Percentiles rank a stretch among this genome's conserved stretches.
Evolutionary conservation across 2,888 invertebrate species (phyloP).

Genomic region (Eledona agricola): DNA sequence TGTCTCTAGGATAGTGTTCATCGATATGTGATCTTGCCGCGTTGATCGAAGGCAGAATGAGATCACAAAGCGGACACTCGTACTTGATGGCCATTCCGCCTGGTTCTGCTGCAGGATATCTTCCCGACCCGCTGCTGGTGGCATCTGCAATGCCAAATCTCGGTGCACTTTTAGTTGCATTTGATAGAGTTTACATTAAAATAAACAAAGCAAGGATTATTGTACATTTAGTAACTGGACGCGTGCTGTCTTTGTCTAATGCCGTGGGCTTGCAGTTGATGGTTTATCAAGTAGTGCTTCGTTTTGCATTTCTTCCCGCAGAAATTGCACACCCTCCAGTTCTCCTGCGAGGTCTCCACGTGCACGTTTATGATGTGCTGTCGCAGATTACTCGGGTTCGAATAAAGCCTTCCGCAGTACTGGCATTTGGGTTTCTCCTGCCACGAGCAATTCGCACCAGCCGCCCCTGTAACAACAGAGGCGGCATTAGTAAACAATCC

Average conservation of each 20-base stretch:
- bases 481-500: constrained; percentile 61
- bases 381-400: constrained; percentile 77
- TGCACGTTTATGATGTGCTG: constrained; percentile 82
- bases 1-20: constrained; percentile 85
- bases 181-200: constrained; percentile 30
- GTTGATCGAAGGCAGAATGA: constrained; percentile 72
- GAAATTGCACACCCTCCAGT: constrained; percentile 77
- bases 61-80: constrained; percentile 79
- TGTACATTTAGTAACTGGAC: constrained; percentile 9
- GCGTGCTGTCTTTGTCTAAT: constrained; percentile 71
- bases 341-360: constrained; percentile 74
- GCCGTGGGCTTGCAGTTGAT: constrained; percentile 78
- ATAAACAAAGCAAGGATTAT: constrained; percentile 17
- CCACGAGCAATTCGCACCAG: constrained; percentile 51
- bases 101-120: constrained; percentile 57
- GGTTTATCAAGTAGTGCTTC: constrained; percentile 79
- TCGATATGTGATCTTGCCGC: constrained; percentile 79
- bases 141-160: constrained; percentile 71
- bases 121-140: constrained; percentile 47
- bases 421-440: constrained; percentile 70
- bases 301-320: constrained; percentile 81
- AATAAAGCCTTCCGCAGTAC: constrained; percentile 76
- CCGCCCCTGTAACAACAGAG: constrained; percentile 74
- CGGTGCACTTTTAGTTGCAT: constrained; percentile 59
- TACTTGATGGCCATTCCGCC: constrained; percentile 59